Base-by-base conservation (phyloP, 2,888 invertebrate genomes). In the Eremobia ochroleuca region DNA sequence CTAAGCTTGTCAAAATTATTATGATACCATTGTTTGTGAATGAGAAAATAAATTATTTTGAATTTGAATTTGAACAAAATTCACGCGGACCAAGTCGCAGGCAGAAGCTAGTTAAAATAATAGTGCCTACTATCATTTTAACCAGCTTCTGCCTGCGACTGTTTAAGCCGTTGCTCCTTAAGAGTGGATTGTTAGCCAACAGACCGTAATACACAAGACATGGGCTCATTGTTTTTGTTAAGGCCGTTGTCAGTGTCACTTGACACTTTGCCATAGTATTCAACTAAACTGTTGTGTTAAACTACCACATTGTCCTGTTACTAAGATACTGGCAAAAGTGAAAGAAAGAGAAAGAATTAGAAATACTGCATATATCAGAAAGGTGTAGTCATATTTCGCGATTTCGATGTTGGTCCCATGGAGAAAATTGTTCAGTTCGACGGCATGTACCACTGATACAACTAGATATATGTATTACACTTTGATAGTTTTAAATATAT, bases 221-320 rank as follows among this genome's bases (percentile, higher is more conserved):
- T 74, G 84, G 76, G 87, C 73, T 72, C 68, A 79, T 80, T 85
- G 85, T 85, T 71, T 86, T 73, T 71, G 73, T 49, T 83, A 58
- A 67, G 40, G 28, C 46, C 43, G 31, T 25, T 71, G 15, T 65
- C 46, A 3, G 68, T 73, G 62, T 73, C 67, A 52, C 55, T 58
- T 67, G 55, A 62, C 49, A 59, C 58, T 28, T 46, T 11, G 6
- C 34, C 52, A 55, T 59, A 81, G 61, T 43, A 55, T 6, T 31
- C 11, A 46, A 83, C 52, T 58, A 46, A 68, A 76, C 49, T 43
- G 28, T 76, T 34, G 25, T 46, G 40, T 64, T 81, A 49, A 49
- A 34, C 34, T 25, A 40, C 31, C 25, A 40, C 34, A 81, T 75
- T 75, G 31, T 76, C 8, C 18, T 43, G 37, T 71, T 68, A 61